These are phyloP conservation scores for Aricia artaxerxes DNA, from an alignment of 2,888 invertebrate genomes.

Conservation along the genomic window DNA sequence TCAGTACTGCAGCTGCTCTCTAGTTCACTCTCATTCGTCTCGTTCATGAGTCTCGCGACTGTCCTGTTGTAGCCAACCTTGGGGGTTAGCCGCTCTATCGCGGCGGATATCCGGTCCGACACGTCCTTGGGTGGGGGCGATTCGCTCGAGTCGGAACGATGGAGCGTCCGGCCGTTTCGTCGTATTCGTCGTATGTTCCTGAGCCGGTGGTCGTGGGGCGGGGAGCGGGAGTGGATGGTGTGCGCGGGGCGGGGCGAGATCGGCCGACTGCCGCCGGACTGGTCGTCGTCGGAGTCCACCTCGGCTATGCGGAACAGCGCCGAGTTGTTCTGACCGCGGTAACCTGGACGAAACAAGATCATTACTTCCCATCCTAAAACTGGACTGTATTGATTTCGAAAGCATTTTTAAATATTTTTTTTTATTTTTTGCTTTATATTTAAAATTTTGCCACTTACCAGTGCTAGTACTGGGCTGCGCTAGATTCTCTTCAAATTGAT, in stretches of 20 bases:
- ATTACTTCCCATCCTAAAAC: not conserved
- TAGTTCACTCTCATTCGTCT: slow-evolving; percentile 74
- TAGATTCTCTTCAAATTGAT: slow-evolving; percentile 69
- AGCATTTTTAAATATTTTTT: not conserved
- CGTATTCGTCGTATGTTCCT: slow-evolving; percentile 55
- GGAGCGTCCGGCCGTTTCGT: slow-evolving; percentile 60
- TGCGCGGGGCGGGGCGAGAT: slow-evolving; percentile 55
- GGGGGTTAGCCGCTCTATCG: slow-evolving; percentile 53
- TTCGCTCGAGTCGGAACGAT: slow-evolving; percentile 68
- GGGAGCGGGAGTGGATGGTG: not conserved
- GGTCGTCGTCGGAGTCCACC: slow-evolving; percentile 84
- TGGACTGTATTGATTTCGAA: no score
- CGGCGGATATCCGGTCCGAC: slow-evolving; percentile 50
- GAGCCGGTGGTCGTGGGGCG: slow-evolving; percentile 52
- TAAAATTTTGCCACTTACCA: slow-evolving; percentile 57
- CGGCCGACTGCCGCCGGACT: slow-evolving; percentile 66
- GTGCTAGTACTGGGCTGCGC: slow-evolving; percentile 85
- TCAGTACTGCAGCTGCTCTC: slow-evolving; percentile 75
- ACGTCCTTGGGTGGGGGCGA: slow-evolving; percentile 63
- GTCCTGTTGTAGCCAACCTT: slow-evolving; percentile 59
- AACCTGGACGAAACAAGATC: slow-evolving; percentile 52
- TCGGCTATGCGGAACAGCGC: slow-evolving; percentile 76
- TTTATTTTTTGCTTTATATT: not conserved
- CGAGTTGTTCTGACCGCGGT: slow-evolving; percentile 68
- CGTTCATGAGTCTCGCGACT: slow-evolving; percentile 71